A percentile compares a stretch with the other conserved stretches of the same genome.
Evolutionary conservation across 37 sponge, comb jelly and placozoan genomes (phyloP).

Genomic region (Halisarca cf. caerulea): DNA sequence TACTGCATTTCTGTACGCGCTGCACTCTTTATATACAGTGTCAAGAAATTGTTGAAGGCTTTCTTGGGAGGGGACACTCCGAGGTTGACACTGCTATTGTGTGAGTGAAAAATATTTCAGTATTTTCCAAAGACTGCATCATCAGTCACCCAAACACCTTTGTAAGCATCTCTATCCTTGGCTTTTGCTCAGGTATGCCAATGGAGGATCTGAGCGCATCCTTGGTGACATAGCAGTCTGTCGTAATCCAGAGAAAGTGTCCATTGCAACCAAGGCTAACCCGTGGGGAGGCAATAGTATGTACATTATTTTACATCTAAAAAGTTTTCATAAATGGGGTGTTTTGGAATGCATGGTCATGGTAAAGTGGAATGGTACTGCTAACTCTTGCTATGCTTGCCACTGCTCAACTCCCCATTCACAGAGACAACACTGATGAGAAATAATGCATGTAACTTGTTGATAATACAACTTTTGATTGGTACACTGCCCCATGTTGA

Average conservation of each 20-base stretch:
- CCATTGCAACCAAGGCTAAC: slow-evolving; percentile 77
- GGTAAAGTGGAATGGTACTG: too few species aligned
- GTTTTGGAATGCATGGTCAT: too few species aligned
- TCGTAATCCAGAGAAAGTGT: slow-evolving; percentile 21
- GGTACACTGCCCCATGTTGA: too few species aligned
- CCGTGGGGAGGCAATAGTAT: slow-evolving; percentile 49
- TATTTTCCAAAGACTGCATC: neutral
- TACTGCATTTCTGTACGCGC: too few species aligned
- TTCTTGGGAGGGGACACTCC: slow-evolving; percentile 47
- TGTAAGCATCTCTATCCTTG: neutral
- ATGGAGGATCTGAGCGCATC: slow-evolving; percentile 63
- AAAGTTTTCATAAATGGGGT: too few species aligned
- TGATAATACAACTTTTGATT: too few species aligned
- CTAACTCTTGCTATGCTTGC: too few species aligned
- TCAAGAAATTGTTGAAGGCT: slow-evolving; percentile 49
- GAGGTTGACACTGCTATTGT: slow-evolving; percentile 79
- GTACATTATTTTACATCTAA: neutral
- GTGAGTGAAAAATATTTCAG: slow-evolving; percentile 40
- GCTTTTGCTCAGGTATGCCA: slow-evolving; percentile 50
- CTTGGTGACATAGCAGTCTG: slow-evolving; percentile 43
- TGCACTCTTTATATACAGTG: too few species aligned
- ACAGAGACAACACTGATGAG: too few species aligned
- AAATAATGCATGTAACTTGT: too few species aligned
- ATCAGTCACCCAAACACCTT: neutral
- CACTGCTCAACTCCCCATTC: too few species aligned